Conservation (phyloP, 2,113 vertebrate genomes). For the Syngnathus scovelli region DNA sequence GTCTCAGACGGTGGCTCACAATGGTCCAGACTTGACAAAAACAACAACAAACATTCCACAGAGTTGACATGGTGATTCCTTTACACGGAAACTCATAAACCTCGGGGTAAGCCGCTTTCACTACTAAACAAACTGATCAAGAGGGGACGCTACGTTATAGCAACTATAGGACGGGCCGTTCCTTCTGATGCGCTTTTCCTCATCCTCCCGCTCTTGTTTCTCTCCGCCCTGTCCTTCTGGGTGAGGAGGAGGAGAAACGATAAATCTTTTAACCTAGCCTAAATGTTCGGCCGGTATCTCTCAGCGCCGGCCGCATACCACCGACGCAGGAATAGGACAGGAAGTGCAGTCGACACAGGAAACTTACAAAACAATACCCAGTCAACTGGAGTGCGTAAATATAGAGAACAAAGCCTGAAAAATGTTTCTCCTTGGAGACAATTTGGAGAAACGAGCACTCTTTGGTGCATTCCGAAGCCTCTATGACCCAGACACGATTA, state of each 20-base stretch:
- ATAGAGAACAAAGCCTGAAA: slow-evolving; percentile 37
- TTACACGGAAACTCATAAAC: slow-evolving; percentile 66
- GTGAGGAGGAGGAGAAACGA: slow-evolving; percentile 28
- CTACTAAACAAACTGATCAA: slow-evolving; percentile 41
- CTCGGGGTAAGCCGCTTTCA: slow-evolving; percentile 32
- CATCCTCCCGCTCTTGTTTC: neutral
- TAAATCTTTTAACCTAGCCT: slow-evolving; percentile 16
- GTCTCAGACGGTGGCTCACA: slow-evolving; percentile 25
- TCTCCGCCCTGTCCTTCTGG: neutral
- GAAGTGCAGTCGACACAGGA: slow-evolving; percentile 60
- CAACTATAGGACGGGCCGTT: neutral
- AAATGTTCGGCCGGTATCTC: slow-evolving; percentile 4
- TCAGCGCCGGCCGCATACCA: slow-evolving; percentile 1
- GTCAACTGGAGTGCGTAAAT: slow-evolving; percentile 56
- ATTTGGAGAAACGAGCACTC: slow-evolving; percentile 1
- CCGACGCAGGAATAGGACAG: slow-evolving; percentile 36
- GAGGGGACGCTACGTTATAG: neutral
- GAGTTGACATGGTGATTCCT: slow-evolving; percentile 64
- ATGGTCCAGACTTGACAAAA: slow-evolving; percentile 34
- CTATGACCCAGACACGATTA: neutral
- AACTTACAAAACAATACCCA: slow-evolving; percentile 57
- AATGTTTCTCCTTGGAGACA: neutral
- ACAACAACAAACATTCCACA: slow-evolving; percentile 65
- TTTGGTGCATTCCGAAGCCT: neutral
- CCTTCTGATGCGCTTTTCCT: neutral